Evolutionary conservation across 2,888 invertebrate genomes (phyloP).

Genomic region (Eutolmus rufibarbis): DNA sequence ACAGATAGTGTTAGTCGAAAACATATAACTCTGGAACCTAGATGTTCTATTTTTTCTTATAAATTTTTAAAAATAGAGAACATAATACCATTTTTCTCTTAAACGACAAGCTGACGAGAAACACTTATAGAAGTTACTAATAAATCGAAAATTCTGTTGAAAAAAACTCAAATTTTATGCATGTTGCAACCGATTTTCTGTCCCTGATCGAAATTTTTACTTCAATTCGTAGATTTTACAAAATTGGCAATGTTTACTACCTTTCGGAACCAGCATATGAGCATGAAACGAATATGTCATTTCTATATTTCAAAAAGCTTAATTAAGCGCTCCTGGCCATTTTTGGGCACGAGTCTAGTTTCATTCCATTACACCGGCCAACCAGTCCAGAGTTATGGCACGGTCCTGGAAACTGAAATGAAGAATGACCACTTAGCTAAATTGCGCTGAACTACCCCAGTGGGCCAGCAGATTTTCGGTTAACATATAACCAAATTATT

Average conservation of each 20-base stretch:
- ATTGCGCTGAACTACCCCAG: constrained; percentile 52
- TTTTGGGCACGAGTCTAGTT: neutral
- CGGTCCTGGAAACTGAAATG: constrained; percentile 56
- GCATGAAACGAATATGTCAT: neutral
- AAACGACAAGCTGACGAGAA: no score
- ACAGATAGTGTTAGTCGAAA: no score
- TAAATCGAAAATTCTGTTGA: no score
- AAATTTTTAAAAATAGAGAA: no score
- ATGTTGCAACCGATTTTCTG: no score
- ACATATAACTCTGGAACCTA: no score
- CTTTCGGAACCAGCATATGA: neutral
- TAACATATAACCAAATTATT: constrained; percentile 19
- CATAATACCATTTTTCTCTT: no score
- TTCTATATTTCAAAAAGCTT: neutral
- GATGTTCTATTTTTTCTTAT: no score
- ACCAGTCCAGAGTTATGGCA: neutral
- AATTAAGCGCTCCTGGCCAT: neutral
- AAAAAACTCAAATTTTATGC: no score
- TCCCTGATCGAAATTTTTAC: neutral
- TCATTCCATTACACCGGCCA: neutral
- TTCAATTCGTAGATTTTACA: neutral
- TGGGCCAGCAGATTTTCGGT: constrained; percentile 3
- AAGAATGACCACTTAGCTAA: constrained; percentile 64
- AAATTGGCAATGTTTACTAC: neutral
- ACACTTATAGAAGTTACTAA: no score